Evolutionary conservation across 2,113 vertebrate genomes (phyloP).

Genomic region (Thamnophis sirtalis): DNA sequence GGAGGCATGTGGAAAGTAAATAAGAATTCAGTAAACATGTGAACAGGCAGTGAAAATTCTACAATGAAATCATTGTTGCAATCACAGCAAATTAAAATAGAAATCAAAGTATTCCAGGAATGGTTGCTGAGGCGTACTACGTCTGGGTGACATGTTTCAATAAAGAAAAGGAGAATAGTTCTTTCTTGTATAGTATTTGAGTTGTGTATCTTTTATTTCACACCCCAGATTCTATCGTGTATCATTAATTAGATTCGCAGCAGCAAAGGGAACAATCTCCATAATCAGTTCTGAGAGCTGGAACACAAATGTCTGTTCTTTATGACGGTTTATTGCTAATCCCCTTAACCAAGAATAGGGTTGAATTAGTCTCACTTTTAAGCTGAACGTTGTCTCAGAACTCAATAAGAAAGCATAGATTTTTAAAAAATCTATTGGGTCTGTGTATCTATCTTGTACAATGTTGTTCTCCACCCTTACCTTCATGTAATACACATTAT

Average conservation of each 20-base stretch:
- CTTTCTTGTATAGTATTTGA: neutral
- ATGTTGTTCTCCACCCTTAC: neutral
- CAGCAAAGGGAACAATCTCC: neutral
- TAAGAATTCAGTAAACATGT: neutral
- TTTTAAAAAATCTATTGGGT: neutral
- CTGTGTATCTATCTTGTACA: neutral
- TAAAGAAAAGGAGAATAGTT: neutral
- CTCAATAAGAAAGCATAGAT: neutral
- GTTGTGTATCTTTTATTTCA: neutral
- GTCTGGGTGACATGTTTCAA: neutral
- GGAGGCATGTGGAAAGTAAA: neutral
- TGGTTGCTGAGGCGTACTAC: neutral
- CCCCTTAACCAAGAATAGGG: neutral
- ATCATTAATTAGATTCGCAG: neutral
- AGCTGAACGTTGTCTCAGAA: neutral
- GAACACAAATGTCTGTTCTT: no score
- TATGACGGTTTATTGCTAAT: neutral
- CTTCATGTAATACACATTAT: neutral
- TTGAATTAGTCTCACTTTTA: neutral
- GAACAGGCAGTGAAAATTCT: neutral
- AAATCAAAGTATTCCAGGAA: neutral
- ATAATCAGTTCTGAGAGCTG: neutral
- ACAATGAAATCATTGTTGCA: neutral
- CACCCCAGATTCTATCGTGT: neutral
- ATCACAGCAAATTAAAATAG: neutral